Evolutionary conservation across 2,113 vertebrate genomes (phyloP), one percentile per base, ranked within the genome.

Genomic region (Percopsis transmontana): DNA sequence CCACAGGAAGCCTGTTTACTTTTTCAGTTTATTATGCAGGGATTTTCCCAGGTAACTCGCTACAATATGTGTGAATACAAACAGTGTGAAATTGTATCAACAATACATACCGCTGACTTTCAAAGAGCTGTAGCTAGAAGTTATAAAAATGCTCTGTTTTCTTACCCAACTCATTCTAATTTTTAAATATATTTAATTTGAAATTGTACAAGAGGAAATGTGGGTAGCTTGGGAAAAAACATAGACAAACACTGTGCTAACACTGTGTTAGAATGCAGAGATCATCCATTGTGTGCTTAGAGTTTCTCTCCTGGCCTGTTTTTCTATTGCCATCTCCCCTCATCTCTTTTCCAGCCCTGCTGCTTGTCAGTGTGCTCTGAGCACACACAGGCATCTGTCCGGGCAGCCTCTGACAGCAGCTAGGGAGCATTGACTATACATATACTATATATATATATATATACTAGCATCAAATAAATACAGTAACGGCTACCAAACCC

Each of bases 401-500:
- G 9, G 50, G 71, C 70, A 70, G 75, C 76, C 79, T 79, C 82
- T 81, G 78, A 83, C 86, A 79, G 79, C 82, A 84, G 81, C 79
- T 87, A 33, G 27, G 27, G 8, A 33, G 27, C 5, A 33, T 33
- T 4, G 27, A 33, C 27, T 7, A 33, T 33, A 33, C 27, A 33
- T 7, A 6, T 7, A 33, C 5, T 45, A 10, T 45, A 13, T 68
- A 76, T 80, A 76, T 85, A 82, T 79, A 82, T 69, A 73, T 70
- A 66, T 18, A 53, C 84, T 84, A 87, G 75, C 79, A 74, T 84
- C 79, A 86, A 88, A 82, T 63, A 78, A 84, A 74, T 33, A 33
- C 27, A 33, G 27, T 33, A 82, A 70, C 70, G 54, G 51, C 55
- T 5, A 77, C 76, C 59, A 82, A 86, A 83, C 70, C 82, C 70